Base-by-base conservation (phyloP, 2,888 invertebrate species). In the Brachypalpus laphriformis region DNA sequence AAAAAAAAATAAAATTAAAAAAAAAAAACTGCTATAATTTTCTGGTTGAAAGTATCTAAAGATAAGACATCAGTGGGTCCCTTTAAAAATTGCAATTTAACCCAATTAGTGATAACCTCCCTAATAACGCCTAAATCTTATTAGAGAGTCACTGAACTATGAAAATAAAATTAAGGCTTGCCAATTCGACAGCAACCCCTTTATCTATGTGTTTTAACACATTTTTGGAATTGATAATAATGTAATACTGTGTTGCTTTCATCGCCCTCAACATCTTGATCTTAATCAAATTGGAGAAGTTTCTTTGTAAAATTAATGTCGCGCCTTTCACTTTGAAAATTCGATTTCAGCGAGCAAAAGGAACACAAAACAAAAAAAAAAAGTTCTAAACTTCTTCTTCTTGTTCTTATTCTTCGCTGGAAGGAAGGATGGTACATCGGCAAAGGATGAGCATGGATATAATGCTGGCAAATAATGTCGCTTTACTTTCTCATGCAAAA, bases 251-350 rank as follows among this genome's bases (percentile, higher is more conserved):
- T 65, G 63, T 47, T 25, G 25, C 59, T 74, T 59, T 74, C 54
- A 49, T 61, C 61, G 51, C 68, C 20, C 68, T 74, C 56, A 57
- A 75, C 74, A 74, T 78, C 82, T 78, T 82, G 82, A 78, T 77
- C 47, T 42, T 78, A 78, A 83, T 78, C 74, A 45, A 78, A 83
- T 83, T 78, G 63, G 8, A 42, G 63, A 78, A 78, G 70, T 78
- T 83, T 68, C 68, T 74, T 83, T 83, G 63, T 57, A n/a, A 74
- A 78, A 57, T 57, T 40, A 28, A 51, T 54, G 61, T 61, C 77
- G 47, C 66, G 78, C 57, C 63, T 68, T 42, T 70, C 49, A 61
- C 66, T 56, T 66, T 56, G 31, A 49, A 78, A 83, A 78, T 83
- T 74, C 61, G 68, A 83, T 83, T 74, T 78, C 3, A 40, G 31